Evolutionary conservation across 2,888 invertebrate species (phyloP).

Genomic region (Empis stercorea): DNA sequence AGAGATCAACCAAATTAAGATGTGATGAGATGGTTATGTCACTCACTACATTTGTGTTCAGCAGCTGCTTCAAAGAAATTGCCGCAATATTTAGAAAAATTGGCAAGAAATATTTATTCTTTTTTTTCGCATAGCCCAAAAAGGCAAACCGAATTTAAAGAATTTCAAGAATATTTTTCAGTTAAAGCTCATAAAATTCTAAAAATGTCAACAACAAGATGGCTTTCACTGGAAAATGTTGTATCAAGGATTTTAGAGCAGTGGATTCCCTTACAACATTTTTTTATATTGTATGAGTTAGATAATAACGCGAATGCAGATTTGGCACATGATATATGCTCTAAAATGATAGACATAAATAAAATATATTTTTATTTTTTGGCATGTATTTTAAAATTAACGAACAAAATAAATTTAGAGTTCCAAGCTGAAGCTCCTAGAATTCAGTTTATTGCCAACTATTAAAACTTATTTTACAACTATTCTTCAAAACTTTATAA

Average conservation of each 20-base stretch:
- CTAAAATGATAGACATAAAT: background rate
- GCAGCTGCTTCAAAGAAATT: no score
- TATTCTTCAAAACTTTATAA: conserved; percentile 2
- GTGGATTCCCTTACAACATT: background rate
- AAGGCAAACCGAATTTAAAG: no score
- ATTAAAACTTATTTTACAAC: conserved; percentile 2
- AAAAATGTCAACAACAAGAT: conserved; percentile 13
- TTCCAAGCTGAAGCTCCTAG: background rate
- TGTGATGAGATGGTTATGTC: conserved; percentile 17
- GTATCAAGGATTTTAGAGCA: background rate
- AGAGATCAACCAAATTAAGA: background rate
- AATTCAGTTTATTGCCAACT: conserved; percentile 1
- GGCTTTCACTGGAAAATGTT: background rate
- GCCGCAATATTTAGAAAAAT: no score
- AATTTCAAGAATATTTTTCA: background rate
- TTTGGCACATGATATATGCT: background rate
- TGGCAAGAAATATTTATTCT: no score
- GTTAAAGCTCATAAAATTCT: background rate
- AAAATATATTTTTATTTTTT: background rate
- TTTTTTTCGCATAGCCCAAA: no score
- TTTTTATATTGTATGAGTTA: background rate
- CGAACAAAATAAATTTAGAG: background rate
- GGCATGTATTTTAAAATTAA: background rate
- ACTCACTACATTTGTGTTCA: conserved; percentile 15
- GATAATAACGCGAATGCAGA: background rate